Percentiles rank a stretch among this genome's conserved stretches.
Evolutionary conservation across 2,797 vertebrate genomes (phyloP).

Genomic region (Rhabdophis nuchalis): DNA sequence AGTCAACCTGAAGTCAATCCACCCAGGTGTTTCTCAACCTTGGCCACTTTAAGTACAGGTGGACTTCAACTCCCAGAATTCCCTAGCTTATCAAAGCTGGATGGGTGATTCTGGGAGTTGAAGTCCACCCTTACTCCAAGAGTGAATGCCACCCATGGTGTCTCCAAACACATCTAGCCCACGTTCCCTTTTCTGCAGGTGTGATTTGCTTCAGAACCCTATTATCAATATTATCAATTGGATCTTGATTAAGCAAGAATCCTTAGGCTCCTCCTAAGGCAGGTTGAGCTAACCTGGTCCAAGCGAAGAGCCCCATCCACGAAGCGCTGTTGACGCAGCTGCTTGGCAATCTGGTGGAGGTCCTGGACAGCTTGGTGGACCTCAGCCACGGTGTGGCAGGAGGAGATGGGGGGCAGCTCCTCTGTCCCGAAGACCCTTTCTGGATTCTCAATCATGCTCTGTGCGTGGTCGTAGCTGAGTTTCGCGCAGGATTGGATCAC

Average conservation of each 20-base stretch:
- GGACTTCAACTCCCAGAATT: too few relatives aligned
- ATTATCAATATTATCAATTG: background rate
- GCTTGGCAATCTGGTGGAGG: conserved; percentile 85
- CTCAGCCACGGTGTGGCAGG: conserved; percentile 76
- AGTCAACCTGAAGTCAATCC: too few relatives aligned
- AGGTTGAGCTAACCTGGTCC: conserved; percentile 81
- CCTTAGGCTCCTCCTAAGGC: too few relatives aligned
- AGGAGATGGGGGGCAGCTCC: conserved; percentile 79
- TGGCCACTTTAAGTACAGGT: too few relatives aligned
- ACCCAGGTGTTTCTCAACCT: too few relatives aligned
- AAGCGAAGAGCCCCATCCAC: conserved; percentile 83
- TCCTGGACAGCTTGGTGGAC: conserved; percentile 83
- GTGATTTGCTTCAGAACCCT: background rate
- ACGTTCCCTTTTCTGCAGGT: background rate
- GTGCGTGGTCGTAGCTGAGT: conserved; percentile 91
- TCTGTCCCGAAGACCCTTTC: conserved; percentile 70
- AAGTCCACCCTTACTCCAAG: background rate
- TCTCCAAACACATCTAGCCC: background rate
- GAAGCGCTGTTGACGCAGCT: conserved; percentile 85
- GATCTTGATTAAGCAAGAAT: background rate
- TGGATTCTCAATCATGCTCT: conserved; percentile 89
- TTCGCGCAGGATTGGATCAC: conserved; percentile 91
- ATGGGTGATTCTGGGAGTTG: too few relatives aligned
- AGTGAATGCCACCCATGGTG: background rate
- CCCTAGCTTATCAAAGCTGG: too few relatives aligned